Conservation (phyloP, 1,140 invertebrate species). For the Mamestra configurata region DNA sequence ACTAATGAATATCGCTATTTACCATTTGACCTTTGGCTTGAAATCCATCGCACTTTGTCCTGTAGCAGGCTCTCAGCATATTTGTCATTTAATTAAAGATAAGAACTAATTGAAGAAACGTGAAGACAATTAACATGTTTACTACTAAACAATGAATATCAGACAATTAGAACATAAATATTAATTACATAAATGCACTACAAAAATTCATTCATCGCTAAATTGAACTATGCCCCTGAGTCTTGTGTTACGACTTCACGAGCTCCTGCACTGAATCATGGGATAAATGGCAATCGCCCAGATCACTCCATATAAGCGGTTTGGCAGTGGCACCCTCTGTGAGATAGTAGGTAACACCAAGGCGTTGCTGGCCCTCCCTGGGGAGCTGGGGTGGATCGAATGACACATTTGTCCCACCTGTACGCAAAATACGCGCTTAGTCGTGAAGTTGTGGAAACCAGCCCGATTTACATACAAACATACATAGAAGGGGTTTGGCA, state of each 20-base stretch:
- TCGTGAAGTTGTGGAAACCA: no score
- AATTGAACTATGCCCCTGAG: neutral
- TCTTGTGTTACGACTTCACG: neutral
- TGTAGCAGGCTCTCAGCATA: neutral
- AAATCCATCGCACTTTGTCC: neutral
- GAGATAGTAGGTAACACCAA: no score
- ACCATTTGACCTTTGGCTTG: slow-evolving; percentile 3
- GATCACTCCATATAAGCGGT: neutral
- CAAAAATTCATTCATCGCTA: neutral
- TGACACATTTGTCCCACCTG: no score
- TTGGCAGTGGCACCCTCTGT: no score
- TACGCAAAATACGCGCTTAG: no score
- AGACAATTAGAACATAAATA: neutral
- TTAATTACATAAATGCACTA: neutral
- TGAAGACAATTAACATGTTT: slow-evolving; percentile 15
- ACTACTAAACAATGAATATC: neutral
- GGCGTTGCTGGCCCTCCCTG: no score
- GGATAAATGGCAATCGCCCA: neutral
- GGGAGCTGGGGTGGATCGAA: no score
- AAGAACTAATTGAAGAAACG: slow-evolving; percentile 37
- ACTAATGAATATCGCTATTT: neutral
- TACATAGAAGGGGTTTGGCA: no score
- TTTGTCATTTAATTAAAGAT: slow-evolving; percentile 16
- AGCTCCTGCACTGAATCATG: neutral
- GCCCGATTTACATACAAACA: no score